Evolutionary conservation across 2,113 vertebrate species (phyloP), one percentile per base, ranked within the genome.

Genomic region (Psephotus haematonotus): DNA sequence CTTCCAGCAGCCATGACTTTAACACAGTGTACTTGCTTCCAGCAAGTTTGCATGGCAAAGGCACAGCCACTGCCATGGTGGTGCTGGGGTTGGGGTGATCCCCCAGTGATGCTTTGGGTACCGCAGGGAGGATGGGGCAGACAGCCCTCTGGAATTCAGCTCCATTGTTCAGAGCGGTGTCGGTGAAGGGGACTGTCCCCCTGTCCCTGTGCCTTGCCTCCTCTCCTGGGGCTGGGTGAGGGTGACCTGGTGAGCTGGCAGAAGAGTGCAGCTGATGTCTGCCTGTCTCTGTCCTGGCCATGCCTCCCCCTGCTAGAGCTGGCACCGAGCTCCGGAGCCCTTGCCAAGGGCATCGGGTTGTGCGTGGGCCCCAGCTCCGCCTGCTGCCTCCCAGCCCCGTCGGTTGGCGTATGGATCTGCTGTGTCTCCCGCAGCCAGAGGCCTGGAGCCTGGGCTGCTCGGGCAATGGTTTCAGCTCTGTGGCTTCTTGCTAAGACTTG

Each of bases 401-500:
- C 2, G 11, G 49, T 33, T 1, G 8, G 53, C 7, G 2, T 72
- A 53, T 5, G 31, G 70, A 70, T 75, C 60, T 43, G 46, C 69
- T 18, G 46, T 44, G 23, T 71, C 39, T 93, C 65, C 35, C 0
- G 27, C 41, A 59, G 68, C 52, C 62, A 22, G 77, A 49, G 46
- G 50, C 63, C 71, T 41, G 72, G 64, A 82, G 71, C 60, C 63
- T 18, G 62, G 29, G 62, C 78, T 49, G 87, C 82, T 65, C 16
- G 0, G 63, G 31, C 17, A 25, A 64, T 47, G 64, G 12, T 80
- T 87, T 84, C 93, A 87, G 86, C 81, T 88, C 86, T 3, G 4
- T 71, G 83, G 47, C 87, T 92, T 95, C 96, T 84, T 97, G 94
- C 91, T 87, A n/a, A 31, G 89, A 92, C 94, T 92, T 95, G 95